Conservation (phyloP, 64 coral and sea anemone species). For the Stylophora pistillata region DNA sequence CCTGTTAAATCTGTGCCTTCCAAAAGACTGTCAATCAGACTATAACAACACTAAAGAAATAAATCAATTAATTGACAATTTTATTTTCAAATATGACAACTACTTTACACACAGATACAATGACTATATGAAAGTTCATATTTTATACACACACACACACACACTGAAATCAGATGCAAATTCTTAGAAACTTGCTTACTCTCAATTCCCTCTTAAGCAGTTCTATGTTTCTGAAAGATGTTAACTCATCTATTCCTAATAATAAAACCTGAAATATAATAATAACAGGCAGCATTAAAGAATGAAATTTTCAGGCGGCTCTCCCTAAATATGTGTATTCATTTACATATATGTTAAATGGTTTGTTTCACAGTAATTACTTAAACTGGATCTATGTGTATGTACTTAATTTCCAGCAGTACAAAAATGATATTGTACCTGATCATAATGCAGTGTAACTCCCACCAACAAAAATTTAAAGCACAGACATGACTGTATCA, state of each 20-base stretch:
- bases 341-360: no score
- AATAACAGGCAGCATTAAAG: no score
- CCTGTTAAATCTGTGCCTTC: constrained; percentile 95
- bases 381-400: no score
- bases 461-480: no score
- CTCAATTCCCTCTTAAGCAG: constrained; percentile 74
- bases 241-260: constrained; percentile 80
- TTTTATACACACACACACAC: not conserved
- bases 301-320: no score
- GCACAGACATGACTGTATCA: no score
- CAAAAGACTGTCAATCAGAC: constrained; percentile 89
- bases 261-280: constrained; percentile 60
- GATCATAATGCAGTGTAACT: no score
- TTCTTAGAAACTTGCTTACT: constrained; percentile 19
- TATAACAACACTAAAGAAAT: constrained; percentile 78
- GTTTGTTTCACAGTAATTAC: no score
- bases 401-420: no score
- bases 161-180: not conserved
- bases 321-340: no score
- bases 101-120: not conserved
- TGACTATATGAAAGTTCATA: not conserved
- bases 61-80: not conserved
- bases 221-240: constrained; percentile 69
- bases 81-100: not conserved
- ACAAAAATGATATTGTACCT: no score